Base-by-base conservation (phyloP, 2,113 vertebrate species). In the Vimba vimba region DNA sequence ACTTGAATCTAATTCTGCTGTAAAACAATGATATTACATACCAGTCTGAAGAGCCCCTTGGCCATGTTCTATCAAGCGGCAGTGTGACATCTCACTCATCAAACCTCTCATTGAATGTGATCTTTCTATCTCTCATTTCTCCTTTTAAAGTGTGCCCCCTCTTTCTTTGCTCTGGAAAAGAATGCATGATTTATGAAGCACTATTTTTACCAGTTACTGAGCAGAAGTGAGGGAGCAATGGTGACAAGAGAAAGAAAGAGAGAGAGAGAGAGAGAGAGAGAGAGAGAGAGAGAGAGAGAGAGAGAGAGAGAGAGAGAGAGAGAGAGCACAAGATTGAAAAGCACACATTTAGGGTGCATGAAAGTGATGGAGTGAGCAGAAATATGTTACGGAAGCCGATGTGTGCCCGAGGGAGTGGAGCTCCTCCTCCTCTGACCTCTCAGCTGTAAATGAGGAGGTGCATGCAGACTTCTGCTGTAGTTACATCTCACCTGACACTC, bases 131-230 rank as follows among this genome's bases (percentile, higher is more conserved):
- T 47, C 73, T 57, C 78, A 82, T 84, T 60, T 83, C 84, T 82
- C 57, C 27, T 57, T 73, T 82, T 23, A 39, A 59, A 83, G 11
- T 43, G 17, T 73, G 23, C 80, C 52, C 82, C 45, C 86, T 86
- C 90, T 88, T 36, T 27, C 43, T 69, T 86, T 69, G 86, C 91
- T 90, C 89, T 82, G 88, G 91, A 91, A 92, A 90, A 91, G 90
- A 91, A 94, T 95, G 92, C 94, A 95, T 95, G 95, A 95, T 95
- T 96, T 95, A 96, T 96, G 94, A 95, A 94, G 94, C 91, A 93
- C 95, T 95, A 95, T 96, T 96, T 95, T 95, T 95, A 95, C 92
- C 94, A 81, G 94, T 93, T 93, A 94, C 94, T 23, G 89, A 91
- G 92, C 90, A 94, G 92, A 92, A 92, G 89, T 80, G 87, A 75